Percentiles rank a stretch among this genome's conserved stretches.
These are phyloP conservation scores for Aphaenogaster ashmeadi DNA, from an alignment of 1,140 invertebrate species.

Conservation along the genomic window DNA sequence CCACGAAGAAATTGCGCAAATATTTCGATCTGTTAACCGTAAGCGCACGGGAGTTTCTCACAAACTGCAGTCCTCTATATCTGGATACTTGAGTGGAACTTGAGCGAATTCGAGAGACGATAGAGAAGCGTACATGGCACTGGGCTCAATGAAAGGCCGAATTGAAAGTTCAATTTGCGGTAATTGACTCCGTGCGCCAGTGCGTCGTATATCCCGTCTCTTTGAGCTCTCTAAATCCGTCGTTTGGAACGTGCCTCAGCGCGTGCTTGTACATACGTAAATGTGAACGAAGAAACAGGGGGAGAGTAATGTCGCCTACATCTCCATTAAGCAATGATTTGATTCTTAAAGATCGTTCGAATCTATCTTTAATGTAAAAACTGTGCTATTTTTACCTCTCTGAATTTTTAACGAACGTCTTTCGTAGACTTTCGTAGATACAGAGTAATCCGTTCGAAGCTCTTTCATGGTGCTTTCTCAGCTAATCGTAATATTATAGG, in stretches of 20 bases:
- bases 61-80: conserved; percentile 9
- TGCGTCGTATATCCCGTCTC: conserved; percentile 21
- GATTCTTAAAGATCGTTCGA: neutral
- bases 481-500: neutral
- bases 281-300: neutral
- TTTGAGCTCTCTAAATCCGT: conserved; percentile 36
- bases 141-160: conserved; percentile 38
- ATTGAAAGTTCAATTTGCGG: conserved; percentile 54
- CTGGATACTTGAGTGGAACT: conserved; percentile 40
- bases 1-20: neutral
- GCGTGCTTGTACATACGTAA: neutral
- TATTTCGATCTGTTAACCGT: conserved; percentile 24
- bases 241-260: neutral
- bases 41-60: neutral
- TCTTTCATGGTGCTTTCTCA: neutral
- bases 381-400: neutral
- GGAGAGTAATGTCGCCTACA: neutral
- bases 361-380: neutral
- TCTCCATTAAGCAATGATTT: neutral
- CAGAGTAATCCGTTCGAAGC: neutral
- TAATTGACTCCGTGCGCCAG: conserved; percentile 44
- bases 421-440: no score
- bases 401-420: neutral
- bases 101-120: conserved; percentile 45
- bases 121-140: neutral